Conservation (phyloP, 2,888 invertebrate genomes). For the Alcis repandata region DNA sequence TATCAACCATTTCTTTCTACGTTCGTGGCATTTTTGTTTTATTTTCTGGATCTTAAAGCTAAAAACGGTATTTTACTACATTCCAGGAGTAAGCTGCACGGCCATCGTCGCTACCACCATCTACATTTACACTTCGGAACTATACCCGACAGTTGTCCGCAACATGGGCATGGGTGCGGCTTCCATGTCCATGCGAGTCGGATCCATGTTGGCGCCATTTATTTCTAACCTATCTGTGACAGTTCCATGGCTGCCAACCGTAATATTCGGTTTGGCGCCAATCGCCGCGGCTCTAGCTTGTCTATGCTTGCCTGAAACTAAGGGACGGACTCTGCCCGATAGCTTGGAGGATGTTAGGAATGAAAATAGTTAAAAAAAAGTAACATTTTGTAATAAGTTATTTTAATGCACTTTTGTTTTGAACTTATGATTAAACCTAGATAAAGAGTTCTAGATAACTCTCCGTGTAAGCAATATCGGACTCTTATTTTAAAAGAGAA, state of each 20-base stretch:
- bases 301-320: slow-evolving; percentile 91
- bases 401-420: neutral
- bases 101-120: slow-evolving; percentile 93
- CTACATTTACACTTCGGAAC: slow-evolving; percentile 94
- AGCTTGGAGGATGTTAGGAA: slow-evolving; percentile 90
- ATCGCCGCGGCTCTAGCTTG: slow-evolving; percentile 88
- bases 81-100: slow-evolving; percentile 89
- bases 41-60: neutral
- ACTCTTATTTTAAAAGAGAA: too few species aligned
- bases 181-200: slow-evolving; percentile 93
- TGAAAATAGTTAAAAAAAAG: slow-evolving; percentile 9
- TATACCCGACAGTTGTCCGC: slow-evolving; percentile 95
- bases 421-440: neutral
- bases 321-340: slow-evolving; percentile 90
- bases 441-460: neutral
- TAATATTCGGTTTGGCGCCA: slow-evolving; percentile 90
- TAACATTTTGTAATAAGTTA: neutral
- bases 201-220: slow-evolving; percentile 94
- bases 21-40: too few species aligned
- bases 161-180: slow-evolving; percentile 94
- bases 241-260: slow-evolving; percentile 88
- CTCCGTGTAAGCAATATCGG: too few species aligned
- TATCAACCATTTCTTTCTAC: too few species aligned
- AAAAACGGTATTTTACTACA: neutral
- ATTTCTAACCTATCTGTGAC: slow-evolving; percentile 88